Conservation (phyloP, 2,888 invertebrate species). For the Folsomia candida region DNA sequence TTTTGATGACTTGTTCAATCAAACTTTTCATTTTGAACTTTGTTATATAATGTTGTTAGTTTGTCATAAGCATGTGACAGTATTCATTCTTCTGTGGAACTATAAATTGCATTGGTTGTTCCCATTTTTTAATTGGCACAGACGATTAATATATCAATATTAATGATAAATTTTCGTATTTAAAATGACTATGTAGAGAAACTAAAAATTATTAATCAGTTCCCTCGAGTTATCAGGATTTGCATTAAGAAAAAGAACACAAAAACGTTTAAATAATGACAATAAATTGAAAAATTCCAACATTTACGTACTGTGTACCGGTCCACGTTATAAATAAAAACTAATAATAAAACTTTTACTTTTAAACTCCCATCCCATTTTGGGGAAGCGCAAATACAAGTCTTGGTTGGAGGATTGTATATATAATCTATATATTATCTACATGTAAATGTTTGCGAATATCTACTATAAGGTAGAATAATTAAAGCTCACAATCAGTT, state of each 20-base stretch:
- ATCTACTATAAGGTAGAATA: no score
- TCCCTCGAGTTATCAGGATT: background rate
- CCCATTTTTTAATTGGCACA: background rate
- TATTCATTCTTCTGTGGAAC: background rate
- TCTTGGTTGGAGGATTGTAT: no score
- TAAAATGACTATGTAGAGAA: background rate
- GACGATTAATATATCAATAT: no score
- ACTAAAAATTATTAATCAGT: background rate
- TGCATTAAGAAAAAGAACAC: background rate
- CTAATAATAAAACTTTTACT: no score
- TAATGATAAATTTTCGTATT: background rate
- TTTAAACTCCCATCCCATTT: no score
- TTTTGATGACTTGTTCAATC: no score
- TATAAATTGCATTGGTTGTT: background rate
- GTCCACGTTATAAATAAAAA: no score
- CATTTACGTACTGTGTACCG: no score
- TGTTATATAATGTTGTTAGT: background rate
- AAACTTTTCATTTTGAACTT: background rate
- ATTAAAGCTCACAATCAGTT: constrained; percentile 10
- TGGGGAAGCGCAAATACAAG: no score
- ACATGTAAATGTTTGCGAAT: no score
- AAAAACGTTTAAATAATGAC: background rate
- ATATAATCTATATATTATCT: no score
- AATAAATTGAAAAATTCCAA: no score
- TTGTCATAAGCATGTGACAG: background rate